Conservation (phyloP, 2,797 vertebrate species). For the Hozukius guyotensis region DNA sequence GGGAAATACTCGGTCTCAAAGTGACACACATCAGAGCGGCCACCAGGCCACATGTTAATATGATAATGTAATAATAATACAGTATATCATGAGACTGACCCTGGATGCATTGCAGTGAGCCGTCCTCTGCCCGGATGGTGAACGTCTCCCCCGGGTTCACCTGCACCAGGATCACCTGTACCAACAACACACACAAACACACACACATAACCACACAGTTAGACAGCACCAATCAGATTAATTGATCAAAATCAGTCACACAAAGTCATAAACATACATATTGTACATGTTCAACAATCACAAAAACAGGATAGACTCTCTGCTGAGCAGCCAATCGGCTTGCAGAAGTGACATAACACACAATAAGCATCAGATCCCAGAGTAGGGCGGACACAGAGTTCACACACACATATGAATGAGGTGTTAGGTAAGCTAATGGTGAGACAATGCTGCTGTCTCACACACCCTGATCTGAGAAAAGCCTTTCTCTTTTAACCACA, state of each 20-base stretch:
- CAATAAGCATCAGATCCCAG: slow-evolving; percentile 19
- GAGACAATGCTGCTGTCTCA: slow-evolving; percentile 33
- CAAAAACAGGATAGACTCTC: slow-evolving; percentile 1
- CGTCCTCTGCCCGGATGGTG: slow-evolving; percentile 97
- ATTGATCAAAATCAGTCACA: background rate
- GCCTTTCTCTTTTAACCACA: slow-evolving; percentile 9
- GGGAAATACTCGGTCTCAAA: background rate
- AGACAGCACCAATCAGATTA: background rate
- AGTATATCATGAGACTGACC: slow-evolving; percentile 81
- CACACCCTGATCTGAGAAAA: slow-evolving; percentile 24
- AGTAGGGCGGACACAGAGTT: slow-evolving; percentile 48
- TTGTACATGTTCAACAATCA: slow-evolving; percentile 9
- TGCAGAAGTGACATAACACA: slow-evolving; percentile 51
- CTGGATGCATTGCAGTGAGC: slow-evolving; percentile 98
- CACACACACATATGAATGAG: slow-evolving; percentile 45
- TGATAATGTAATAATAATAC: background rate
- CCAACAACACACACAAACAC: slow-evolving; percentile 19
- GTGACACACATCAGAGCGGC: background rate
- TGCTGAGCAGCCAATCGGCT: slow-evolving; percentile 7
- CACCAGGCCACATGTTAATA: slow-evolving; percentile 9
- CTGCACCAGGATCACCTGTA: slow-evolving; percentile 97
- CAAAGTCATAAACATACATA: background rate
- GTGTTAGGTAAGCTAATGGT: slow-evolving; percentile 39
- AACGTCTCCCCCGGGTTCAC: slow-evolving; percentile 99
- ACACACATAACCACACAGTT: background rate